Evolutionary conservation across 2,113 vertebrate species (phyloP).

Genomic region (Notothenia coriiceps): DNA sequence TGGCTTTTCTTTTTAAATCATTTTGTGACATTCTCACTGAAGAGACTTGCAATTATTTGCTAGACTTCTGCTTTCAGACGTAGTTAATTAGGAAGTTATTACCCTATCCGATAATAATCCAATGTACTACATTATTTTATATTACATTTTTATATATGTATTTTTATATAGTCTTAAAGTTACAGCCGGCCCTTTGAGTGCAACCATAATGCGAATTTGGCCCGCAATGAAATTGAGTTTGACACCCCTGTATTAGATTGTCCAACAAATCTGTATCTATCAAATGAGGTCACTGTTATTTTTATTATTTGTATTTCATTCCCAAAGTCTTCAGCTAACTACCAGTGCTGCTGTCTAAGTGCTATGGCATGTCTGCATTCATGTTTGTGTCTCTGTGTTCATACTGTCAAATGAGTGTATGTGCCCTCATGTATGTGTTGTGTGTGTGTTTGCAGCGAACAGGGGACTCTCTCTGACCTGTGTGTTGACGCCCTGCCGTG

Average conservation of each 20-base stretch:
- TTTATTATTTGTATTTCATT: constrained; percentile 23
- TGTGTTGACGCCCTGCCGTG: constrained; percentile 80
- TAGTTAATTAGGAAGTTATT: too few species aligned
- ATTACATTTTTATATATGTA: too few species aligned
- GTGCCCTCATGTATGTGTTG: constrained; percentile 17
- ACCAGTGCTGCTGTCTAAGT: not conserved
- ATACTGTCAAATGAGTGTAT: not conserved
- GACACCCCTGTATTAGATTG: not conserved
- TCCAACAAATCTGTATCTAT: not conserved
- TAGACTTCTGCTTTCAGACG: too few species aligned
- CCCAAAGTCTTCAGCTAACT: not conserved
- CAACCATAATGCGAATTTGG: too few species aligned
- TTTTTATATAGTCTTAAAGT: too few species aligned
- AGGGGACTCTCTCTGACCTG: constrained; percentile 80
- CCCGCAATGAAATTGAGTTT: too few species aligned
- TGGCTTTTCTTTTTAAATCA: too few species aligned
- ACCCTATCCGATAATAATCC: too few species aligned
- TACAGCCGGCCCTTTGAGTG: too few species aligned
- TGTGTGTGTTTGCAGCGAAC: constrained; percentile 70
- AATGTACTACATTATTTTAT: too few species aligned
- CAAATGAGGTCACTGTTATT: not conserved
- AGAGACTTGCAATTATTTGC: too few species aligned
- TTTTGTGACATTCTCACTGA: too few species aligned
- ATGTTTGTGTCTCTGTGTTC: constrained; percentile 6
- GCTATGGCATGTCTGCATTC: not conserved